Base-by-base conservation (phyloP, 2,888 invertebrate species). In the Saturnia japonica region DNA sequence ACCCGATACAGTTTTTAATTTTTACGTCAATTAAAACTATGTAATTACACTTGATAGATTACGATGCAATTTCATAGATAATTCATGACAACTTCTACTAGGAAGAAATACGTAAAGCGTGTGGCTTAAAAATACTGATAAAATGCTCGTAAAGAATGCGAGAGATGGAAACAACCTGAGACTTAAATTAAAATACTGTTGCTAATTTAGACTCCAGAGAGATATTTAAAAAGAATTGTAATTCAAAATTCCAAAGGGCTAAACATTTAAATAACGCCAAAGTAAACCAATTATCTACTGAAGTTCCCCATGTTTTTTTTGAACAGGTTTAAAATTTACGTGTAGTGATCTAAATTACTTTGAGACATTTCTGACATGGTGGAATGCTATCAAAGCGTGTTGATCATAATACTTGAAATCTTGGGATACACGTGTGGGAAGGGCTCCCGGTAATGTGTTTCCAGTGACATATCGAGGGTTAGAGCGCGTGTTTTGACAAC, bases 401-500 rank as follows among this genome's bases (percentile, higher is more conserved):
- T 8, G 12, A 57, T 57, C 14, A 57, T 57, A 40, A 64, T 19
- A 12, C n/a, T 64, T 64, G 40, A 64, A 64, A 40, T 8, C 19
- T 64, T 40, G 64, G 34, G 34, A n/a, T n/a, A 62, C 9, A 62
- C 62, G 62, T 62, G 34, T 11, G 62, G 16, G 57, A 40, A 64
- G 64, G 64, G 64, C 40, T 64, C 64, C 7, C 40, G 19, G 8
- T 64, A 64, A 64, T 64, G 40, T 40, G 40, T 64, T 64, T 64
- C 40, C 40, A 40, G 64, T 64, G 64, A 64, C 64, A 19, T 64
- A 64, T 64, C 40, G 64, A 64, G 64, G 64, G 64, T 57, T n/a
- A 25, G 40, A 64, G 64, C 22, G 40, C 40, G 40, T 64, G 64
- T 64, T 64, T 64, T 64, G 40, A 64, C 64, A 64, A 64, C 64